phyloP scores from a whole-genome alignment of 2,113 vertebrate genomes.

The Festucalex cinctus region DNA sequence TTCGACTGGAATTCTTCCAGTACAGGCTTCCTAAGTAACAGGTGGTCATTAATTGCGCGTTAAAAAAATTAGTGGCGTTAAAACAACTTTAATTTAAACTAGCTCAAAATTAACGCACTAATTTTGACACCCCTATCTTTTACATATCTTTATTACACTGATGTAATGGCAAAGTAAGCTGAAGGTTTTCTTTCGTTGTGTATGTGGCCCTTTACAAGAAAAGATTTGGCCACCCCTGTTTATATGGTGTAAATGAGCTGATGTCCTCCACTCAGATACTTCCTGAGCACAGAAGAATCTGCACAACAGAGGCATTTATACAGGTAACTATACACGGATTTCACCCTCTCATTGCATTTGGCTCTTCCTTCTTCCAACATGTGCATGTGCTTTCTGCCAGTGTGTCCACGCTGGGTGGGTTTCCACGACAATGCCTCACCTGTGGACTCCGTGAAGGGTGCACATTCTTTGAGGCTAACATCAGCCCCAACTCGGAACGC shows the following conservation, averaged over 20 bases:
- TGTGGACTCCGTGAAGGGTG: constrained; percentile 82
- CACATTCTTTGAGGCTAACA: constrained; percentile 80
- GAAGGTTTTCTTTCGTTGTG: neutral
- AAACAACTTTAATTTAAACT: too few species aligned
- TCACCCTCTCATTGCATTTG: too few species aligned
- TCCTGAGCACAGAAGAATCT: constrained; percentile 88
- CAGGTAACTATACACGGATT: constrained; percentile 72
- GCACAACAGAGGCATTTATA: constrained; percentile 83
- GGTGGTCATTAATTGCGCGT: too few species aligned
- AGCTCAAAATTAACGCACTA: too few species aligned
- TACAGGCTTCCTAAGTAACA: too few species aligned
- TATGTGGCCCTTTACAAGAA: neutral
- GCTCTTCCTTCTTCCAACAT: neutral
- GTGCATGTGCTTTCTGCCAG: constrained; percentile 53
- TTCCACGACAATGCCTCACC: constrained; percentile 86
- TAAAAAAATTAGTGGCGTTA: too few species aligned
- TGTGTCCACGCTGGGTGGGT: constrained; percentile 80
- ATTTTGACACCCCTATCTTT: too few species aligned
- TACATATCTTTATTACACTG: too few species aligned
- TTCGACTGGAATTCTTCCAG: too few species aligned
- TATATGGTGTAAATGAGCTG: constrained; percentile 1
- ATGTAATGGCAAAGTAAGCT: too few species aligned
- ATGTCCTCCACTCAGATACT: constrained; percentile 77
- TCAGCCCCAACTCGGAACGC: constrained; percentile 80
- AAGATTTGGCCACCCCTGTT: neutral